Evolutionary conservation across 2,113 vertebrate species (phyloP).

Genomic region (Tetrax tetrax): DNA sequence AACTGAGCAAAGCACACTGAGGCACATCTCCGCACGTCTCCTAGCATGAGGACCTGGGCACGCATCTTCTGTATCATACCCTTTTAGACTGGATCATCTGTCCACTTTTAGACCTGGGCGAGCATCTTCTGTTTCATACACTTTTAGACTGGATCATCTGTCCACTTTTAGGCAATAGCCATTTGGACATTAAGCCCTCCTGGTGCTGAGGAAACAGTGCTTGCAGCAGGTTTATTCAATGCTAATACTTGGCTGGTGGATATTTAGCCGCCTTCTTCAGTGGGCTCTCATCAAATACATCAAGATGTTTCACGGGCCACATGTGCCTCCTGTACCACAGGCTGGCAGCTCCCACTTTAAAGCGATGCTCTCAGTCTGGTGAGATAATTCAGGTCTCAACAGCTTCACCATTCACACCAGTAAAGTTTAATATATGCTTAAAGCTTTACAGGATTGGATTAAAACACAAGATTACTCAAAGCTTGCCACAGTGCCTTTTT

Average conservation of each 20-base stretch:
- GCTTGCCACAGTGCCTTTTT: not conserved
- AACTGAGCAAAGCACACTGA: not conserved
- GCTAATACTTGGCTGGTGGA: not conserved
- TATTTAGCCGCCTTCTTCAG: not conserved
- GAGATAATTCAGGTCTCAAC: not conserved
- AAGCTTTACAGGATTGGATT: not conserved
- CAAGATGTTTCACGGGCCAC: not conserved
- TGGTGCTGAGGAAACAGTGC: not conserved
- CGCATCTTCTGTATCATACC: not conserved
- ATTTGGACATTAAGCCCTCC: not conserved
- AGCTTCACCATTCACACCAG: not conserved
- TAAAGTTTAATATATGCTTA: not conserved
- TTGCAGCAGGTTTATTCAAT: not conserved
- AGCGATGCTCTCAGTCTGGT: not conserved
- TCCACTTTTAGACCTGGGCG: not conserved
- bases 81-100: not conserved
- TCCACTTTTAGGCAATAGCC: not conserved
- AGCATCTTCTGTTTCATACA: not conserved
- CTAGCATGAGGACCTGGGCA: not conserved
- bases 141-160: not conserved
- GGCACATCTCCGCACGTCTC: fast-evolving
- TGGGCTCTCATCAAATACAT: not conserved
- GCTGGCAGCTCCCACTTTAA: not conserved
- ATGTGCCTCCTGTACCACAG: not conserved
- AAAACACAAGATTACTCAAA: not conserved